phyloP scores from a whole-genome alignment of 2,888 invertebrate genomes.

The Drosophila mettleri region DNA sequence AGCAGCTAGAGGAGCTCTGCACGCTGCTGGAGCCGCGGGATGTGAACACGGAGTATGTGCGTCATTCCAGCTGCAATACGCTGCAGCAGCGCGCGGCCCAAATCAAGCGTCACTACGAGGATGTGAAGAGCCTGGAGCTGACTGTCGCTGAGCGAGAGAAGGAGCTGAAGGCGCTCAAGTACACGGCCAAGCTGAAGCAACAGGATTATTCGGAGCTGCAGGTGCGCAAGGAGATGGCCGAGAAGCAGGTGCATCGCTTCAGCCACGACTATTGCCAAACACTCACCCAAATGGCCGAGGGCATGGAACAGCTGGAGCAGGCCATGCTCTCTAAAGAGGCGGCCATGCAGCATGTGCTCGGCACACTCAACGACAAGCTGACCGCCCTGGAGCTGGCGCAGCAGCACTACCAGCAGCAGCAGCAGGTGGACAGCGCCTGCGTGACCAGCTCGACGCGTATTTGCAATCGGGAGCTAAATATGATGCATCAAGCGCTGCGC shows the following conservation, averaged over 20 bases:
- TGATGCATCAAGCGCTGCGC: slow-evolving; percentile 77
- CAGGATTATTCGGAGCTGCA: slow-evolving; percentile 96
- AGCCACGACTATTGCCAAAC: slow-evolving; percentile 81
- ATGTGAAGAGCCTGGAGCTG: slow-evolving; percentile 93
- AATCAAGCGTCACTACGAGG: slow-evolving; percentile 96
- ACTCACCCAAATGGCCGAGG: slow-evolving; percentile 58
- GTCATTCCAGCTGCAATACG: slow-evolving; percentile 88
- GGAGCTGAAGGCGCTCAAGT: slow-evolving; percentile 94
- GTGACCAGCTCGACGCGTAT: slow-evolving; percentile 65
- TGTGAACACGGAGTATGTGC: slow-evolving; percentile 85
- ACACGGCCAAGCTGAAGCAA: slow-evolving; percentile 94
- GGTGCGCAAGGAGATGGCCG: slow-evolving; percentile 95
- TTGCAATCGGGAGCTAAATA: slow-evolving; percentile 65
- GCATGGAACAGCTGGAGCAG: slow-evolving; percentile 90
- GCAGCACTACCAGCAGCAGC: slow-evolving; percentile 94
- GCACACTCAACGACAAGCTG: slow-evolving; percentile 96
- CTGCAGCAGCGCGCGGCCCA: slow-evolving; percentile 92
- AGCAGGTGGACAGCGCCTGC: slow-evolving; percentile 85
- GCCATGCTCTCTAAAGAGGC: slow-evolving; percentile 93
- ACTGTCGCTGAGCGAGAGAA: slow-evolving; percentile 95
- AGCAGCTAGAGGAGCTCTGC: slow-evolving; percentile 87
- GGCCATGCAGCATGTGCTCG: slow-evolving; percentile 97
- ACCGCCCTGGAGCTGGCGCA: slow-evolving; percentile 94
- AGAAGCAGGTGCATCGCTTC: slow-evolving; percentile 91
- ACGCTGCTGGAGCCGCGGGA: slow-evolving; percentile 90